Conservation (phyloP, 2,113 vertebrate species). For the Salminus brasiliensis region DNA sequence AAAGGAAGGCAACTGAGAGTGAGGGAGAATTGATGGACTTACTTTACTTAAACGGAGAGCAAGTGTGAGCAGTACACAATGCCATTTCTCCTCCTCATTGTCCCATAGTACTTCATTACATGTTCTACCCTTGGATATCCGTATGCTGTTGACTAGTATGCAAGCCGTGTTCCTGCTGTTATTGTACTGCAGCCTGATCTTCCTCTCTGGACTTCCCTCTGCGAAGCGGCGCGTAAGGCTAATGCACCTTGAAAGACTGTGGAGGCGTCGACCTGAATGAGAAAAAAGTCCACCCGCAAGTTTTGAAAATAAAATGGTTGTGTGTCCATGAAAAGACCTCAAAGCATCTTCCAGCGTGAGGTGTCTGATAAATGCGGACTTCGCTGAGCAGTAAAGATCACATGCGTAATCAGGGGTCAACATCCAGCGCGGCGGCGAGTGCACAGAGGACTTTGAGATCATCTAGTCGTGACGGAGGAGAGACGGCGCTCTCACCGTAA, state of each 20-base stretch:
- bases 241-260: constrained; percentile 7
- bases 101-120: background rate
- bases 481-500: background rate
- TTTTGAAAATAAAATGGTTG: background rate
- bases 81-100: background rate
- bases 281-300: background rate
- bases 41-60: background rate
- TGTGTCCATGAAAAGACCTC: background rate
- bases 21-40: background rate
- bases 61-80: background rate
- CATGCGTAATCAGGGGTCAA: constrained; percentile 7
- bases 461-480: background rate
- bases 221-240: constrained; percentile 16
- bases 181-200: background rate
- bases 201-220: background rate
- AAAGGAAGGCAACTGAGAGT: background rate
- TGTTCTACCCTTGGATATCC: too few species aligned
- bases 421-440: background rate
- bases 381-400: background rate
- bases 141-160: background rate
- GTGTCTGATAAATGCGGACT: background rate
- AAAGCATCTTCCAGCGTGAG: background rate
- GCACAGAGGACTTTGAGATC: background rate
- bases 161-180: background rate
- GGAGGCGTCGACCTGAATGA: background rate